Evolutionary conservation across 2,797 vertebrate species (phyloP), one percentile per base, ranked within the genome.

Genomic region (Manis crassicaudata): DNA sequence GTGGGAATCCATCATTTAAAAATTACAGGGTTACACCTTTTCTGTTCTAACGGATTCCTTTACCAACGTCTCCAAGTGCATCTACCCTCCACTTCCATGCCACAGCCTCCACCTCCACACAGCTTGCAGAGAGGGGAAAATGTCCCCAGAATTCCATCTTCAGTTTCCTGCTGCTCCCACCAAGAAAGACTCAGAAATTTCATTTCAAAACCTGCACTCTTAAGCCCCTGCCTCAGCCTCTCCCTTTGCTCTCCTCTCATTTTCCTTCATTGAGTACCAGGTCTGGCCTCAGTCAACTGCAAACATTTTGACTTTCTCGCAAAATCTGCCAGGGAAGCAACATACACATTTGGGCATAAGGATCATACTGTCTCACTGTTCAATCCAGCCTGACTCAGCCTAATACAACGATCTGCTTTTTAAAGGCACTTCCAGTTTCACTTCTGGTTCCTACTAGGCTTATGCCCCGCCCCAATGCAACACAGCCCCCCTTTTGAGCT

Each of bases 371-470:
- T 79, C 62, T 92, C 92, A 50, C 32, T 65, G 68, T n/a, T 96
- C 82, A 68, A 9, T 46, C 25, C 79, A 87, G 88, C 58, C 29
- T 77, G 86, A 94, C 56, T 81, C 35, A 3, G 35, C 25, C 58
- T 88, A 67, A 86, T 23, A 43, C 18, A 77, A 72, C 0, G 0
- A 86, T 73, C 46, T 87, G 93, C 46, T 77, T 85, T 80, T 65
- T 92, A 7, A 92, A 95, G 72, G 63, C 77, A 85, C 85, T 96
- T 97, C 56, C 90, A 94, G 75, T 97, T 97, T 96, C 95, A 96
- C 84, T 96, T 97, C 90, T 77, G 52, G 50, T 52, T 92, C 70
- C 37, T 87, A 94, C 54, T 37, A 95, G 72, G 80, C 67, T 90
- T 73, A 80, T 1, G 56, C 67, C 43, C 83, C 5, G 5, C 67